A percentile compares a stretch with the other conserved stretches of the same genome.
These are phyloP conservation scores for Drosophila testacea DNA, from an alignment of 2,888 invertebrate species.

Conservation along the genomic window DNA sequence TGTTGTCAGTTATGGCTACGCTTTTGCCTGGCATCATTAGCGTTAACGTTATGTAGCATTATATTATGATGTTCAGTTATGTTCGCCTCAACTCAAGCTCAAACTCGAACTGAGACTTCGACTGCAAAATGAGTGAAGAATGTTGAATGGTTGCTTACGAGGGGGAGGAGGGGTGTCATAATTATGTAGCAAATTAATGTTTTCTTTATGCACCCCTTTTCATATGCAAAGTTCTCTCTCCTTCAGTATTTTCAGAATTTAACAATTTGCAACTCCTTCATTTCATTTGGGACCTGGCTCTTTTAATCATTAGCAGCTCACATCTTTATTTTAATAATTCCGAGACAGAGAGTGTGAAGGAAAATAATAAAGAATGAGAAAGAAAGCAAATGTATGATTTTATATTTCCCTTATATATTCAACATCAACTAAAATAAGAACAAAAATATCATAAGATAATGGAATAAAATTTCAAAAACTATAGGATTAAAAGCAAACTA, in stretches of 20 bases:
- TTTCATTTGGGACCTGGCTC: slow-evolving; percentile 36
- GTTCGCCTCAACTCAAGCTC: slow-evolving; percentile 10
- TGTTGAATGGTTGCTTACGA: background rate
- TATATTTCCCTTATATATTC: no score
- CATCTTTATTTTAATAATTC: slow-evolving; percentile 68
- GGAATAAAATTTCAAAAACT: no score
- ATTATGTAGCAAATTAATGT: slow-evolving; percentile 78
- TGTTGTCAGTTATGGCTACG: slow-evolving; percentile 47
- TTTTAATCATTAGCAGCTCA: slow-evolving; percentile 58
- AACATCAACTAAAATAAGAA: no score
- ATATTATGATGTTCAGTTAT: slow-evolving; percentile 62
- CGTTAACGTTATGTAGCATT: slow-evolving; percentile 78
- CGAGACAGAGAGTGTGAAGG: background rate
- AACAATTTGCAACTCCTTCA: slow-evolving; percentile 42
- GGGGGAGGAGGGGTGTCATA: slow-evolving; percentile 45
- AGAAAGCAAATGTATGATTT: background rate
- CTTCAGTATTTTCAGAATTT: background rate
- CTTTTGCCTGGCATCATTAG: slow-evolving; percentile 74
- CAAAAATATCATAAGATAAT: no score
- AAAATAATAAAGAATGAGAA: background rate
- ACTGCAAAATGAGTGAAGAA: slow-evolving; percentile 8
- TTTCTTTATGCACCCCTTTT: slow-evolving; percentile 44
- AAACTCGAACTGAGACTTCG: slow-evolving; percentile 5
- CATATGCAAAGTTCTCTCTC: slow-evolving; percentile 63
- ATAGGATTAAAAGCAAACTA: no score